phyloP scores from a whole-genome alignment of 1,140 invertebrate species.

The Phymastichus coffea region DNA sequence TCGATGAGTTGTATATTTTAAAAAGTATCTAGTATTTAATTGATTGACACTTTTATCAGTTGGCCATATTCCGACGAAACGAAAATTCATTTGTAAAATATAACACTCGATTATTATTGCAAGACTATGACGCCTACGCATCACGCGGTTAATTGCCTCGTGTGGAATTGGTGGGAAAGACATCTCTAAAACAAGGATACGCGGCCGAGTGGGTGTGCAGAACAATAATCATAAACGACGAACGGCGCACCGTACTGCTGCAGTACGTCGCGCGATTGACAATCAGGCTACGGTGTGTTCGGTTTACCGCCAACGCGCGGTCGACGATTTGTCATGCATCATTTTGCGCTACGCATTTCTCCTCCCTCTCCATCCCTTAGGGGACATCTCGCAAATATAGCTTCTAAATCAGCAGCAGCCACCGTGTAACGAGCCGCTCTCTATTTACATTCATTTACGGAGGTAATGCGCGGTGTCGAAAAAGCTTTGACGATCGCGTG shows the following conservation, averaged over 20 bases:
- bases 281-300: constrained; percentile 6
- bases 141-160: too few relatives aligned
- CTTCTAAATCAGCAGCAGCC: too few relatives aligned
- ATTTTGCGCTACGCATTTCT: not conserved
- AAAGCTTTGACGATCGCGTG: not conserved
- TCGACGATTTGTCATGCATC: constrained; percentile 11
- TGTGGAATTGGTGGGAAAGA: not conserved
- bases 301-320: not conserved
- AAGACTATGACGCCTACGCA: too few relatives aligned
- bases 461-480: too few relatives aligned
- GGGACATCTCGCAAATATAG: too few relatives aligned
- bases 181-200: constrained; percentile 5
- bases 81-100: too few relatives aligned
- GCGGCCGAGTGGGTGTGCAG: not conserved
- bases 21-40: too few relatives aligned
- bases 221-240: not conserved
- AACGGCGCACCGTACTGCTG: not conserved
- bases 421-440: not conserved
- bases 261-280: not conserved
- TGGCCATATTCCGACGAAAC: too few relatives aligned
- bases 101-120: too few relatives aligned
- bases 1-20: too few relatives aligned
- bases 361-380: not conserved
- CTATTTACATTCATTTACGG: not conserved
- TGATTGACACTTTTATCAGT: too few relatives aligned